Base-by-base conservation (phyloP, 2,797 vertebrate species). In the Pygocentrus nattereri region DNA sequence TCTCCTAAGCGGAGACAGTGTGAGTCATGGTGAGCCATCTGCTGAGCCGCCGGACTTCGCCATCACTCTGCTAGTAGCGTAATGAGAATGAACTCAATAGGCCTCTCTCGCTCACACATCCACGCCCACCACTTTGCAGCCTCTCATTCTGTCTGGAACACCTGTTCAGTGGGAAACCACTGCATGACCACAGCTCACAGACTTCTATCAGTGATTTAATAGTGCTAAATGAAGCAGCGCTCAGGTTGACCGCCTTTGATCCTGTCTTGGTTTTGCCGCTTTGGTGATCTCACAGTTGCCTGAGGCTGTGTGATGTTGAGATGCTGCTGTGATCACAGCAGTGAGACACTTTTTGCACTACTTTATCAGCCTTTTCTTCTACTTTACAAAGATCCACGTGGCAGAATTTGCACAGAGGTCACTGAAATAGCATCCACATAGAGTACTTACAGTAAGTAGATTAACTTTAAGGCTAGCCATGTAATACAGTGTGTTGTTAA, bases 11-110 rank as follows among this genome's bases (percentile, higher is more conserved):
- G 27, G 65, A 82, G 64, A 74, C 67, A 25, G 31, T 56, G 73
- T 82, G 82, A 87, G 80, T 87, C 82, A 81, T 1, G 4, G n/a
- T 82, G 87, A 88, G 74, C 87, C 87, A 87, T 74, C 74, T 25
- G 4, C 65, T 47, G 31, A 54, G 64, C 79, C 54, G 34, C 74
- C 76, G 59, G 47, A 44, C 30, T 41, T 75, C 23, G 67, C 44
- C 50, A 41, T 82, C 49, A 61, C 11, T 54, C 50, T 71, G 30
- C 64, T 79, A 76, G 67, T 59, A 71, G 54, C 10, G 65, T 80
- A 74, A 80, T 79, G 74, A 82, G 65, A 74, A 52, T 73, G 61
- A 62, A 78, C 74, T 68, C 62, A 27, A 13, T 19, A 25, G 25
- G 38, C 21, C 31, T 79, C 62, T 58, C 61, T 74, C 25, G 3